Percentiles rank a stretch among this genome's conserved stretches.
phyloP scores from a whole-genome alignment of 2,797 vertebrate species.

The Syngnathus acus region DNA sequence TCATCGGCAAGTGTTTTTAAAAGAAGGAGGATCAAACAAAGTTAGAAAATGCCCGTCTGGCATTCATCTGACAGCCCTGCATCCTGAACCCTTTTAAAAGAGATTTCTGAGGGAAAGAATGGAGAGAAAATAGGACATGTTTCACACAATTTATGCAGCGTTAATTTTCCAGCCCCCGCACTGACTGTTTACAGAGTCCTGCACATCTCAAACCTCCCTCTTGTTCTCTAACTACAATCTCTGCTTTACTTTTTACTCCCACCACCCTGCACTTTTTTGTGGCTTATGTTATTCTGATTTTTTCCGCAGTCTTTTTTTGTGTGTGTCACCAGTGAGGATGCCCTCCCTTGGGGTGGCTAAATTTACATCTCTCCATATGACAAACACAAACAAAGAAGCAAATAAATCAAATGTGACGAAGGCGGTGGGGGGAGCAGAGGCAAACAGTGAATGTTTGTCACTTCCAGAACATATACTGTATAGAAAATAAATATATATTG shows the following conservation, averaged over 20 bases:
- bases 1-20: conserved; percentile 57
- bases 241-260: conserved; percentile 46
- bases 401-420: conserved; percentile 60
- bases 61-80: conserved; percentile 67
- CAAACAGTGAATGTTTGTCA: conserved; percentile 33
- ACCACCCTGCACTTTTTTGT: conserved; percentile 44
- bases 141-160: conserved; percentile 69
- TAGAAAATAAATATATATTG: not conserved
- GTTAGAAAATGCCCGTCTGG: conserved; percentile 63
- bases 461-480: conserved; percentile 33
- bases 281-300: conserved; percentile 64
- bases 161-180: conserved; percentile 69
- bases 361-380: conserved; percentile 69
- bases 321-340: conserved; percentile 58
- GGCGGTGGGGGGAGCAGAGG: conserved; percentile 24
- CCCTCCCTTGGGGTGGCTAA: conserved; percentile 65
- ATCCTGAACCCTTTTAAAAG: conserved; percentile 65
- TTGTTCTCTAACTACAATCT: conserved; percentile 54
- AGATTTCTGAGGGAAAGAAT: conserved; percentile 57
- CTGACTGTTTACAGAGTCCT: conserved; percentile 67
- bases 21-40: conserved; percentile 66
- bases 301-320: conserved; percentile 41
- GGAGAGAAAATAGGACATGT: conserved; percentile 66
- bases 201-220: conserved; percentile 55
- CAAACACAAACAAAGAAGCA: conserved; percentile 69